Evolutionary conservation across 2,797 vertebrate genomes (phyloP).

Genomic region (Paratrypauchen microcephalus): DNA sequence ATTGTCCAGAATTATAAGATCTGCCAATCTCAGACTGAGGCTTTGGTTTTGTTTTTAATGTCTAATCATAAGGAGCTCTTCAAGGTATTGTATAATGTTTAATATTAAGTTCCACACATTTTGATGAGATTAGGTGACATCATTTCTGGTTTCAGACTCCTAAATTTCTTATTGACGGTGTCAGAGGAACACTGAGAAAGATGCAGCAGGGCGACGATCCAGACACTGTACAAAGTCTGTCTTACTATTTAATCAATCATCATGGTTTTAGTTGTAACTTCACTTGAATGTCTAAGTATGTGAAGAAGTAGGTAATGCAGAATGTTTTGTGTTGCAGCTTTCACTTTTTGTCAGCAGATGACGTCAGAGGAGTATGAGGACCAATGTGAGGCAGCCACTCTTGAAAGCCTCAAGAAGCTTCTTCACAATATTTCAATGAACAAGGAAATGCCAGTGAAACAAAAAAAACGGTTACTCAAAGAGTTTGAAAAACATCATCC

Average conservation of each 20-base stretch:
- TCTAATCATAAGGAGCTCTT: conserved; percentile 79
- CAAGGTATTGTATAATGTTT: conserved; percentile 67
- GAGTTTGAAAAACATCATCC: conserved; percentile 85
- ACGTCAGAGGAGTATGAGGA: conserved; percentile 79
- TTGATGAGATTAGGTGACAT: not conserved
- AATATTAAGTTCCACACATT: not conserved
- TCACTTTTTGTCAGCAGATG: conserved; percentile 84
- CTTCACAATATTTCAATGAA: conserved; percentile 70
- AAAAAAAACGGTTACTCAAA: conserved; percentile 81
- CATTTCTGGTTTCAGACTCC: conserved; percentile 68
- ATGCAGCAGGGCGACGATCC: conserved; percentile 80
- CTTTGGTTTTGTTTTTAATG: conserved; percentile 81
- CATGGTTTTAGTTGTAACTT: not conserved
- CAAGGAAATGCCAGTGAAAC: conserved; percentile 67
- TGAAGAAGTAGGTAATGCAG: not conserved
- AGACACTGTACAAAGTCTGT: conserved; percentile 62
- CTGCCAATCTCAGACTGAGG: conserved; percentile 73
- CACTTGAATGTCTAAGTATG: not conserved
- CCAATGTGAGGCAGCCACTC: conserved; percentile 73
- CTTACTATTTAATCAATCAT: not conserved
- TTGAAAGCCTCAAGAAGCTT: conserved; percentile 77
- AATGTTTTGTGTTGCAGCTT: conserved; percentile 67
- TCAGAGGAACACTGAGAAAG: conserved; percentile 76
- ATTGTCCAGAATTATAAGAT: conserved; percentile 78
- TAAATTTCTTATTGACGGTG: conserved; percentile 77